phyloP scores from a whole-genome alignment of 2,888 invertebrate species.

The Argyresthia goedartella region DNA sequence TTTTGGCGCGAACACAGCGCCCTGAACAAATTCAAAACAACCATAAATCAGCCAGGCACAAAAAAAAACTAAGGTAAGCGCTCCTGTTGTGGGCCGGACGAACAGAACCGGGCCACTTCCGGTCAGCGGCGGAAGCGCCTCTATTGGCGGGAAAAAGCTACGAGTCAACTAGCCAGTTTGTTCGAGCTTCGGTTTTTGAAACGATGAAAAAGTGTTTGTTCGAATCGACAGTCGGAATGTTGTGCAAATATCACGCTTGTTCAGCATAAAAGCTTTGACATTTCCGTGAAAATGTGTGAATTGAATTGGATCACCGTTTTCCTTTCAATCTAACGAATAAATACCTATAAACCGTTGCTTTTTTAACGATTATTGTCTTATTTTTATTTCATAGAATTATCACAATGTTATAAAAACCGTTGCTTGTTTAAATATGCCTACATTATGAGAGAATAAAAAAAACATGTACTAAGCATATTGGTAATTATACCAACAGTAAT shows the following conservation, averaged over 20 bases:
- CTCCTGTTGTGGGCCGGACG: conserved; percentile 57
- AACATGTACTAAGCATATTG: no score
- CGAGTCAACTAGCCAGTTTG: conserved; percentile 54
- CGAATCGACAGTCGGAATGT: not conserved
- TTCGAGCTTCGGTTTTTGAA: conserved; percentile 39
- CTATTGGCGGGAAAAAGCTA: conserved; percentile 62
- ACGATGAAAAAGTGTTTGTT: conserved; percentile 33
- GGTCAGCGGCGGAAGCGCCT: conserved; percentile 45
- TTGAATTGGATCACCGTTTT: no score
- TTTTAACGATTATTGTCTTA: no score
- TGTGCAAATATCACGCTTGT: not conserved
- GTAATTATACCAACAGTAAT: no score
- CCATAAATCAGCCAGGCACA: conserved; percentile 62
- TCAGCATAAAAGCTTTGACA: not conserved
- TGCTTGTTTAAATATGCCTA: no score
- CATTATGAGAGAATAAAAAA: no score
- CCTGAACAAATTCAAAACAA: conserved; percentile 61
- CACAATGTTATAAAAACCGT: no score
- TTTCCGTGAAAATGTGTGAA: not conserved
- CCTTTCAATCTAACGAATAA: not conserved
- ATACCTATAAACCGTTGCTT: no score
- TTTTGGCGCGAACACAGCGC: conserved; percentile 34
- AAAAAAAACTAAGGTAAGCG: conserved; percentile 70
- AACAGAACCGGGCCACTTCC: conserved; percentile 48
- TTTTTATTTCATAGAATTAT: no score